Evolutionary conservation across 2,888 invertebrate species (phyloP).

Genomic region (Lagria hirta): DNA sequence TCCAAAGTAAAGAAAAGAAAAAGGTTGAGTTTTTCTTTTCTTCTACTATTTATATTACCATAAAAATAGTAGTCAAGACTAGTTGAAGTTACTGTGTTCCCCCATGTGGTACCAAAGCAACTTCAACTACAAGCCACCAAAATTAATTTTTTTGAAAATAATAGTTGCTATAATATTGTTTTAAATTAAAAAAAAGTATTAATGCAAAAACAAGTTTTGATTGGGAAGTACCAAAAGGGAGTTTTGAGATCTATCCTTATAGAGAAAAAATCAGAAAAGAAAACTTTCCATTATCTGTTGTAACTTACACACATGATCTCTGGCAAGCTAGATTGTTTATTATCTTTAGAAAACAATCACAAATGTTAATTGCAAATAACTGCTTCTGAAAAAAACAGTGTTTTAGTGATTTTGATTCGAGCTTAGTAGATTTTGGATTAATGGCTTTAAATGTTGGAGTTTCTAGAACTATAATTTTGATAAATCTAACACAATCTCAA

Average conservation of each 20-base stretch:
- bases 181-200: conserved; percentile 59
- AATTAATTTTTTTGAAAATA: conserved; percentile 36
- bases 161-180: conserved; percentile 53
- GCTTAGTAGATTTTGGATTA: conserved; percentile 40
- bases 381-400: too few relatives aligned
- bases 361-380: conserved; percentile 36
- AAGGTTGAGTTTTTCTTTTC: conserved; percentile 37
- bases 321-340: conserved; percentile 39
- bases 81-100: conserved; percentile 51
- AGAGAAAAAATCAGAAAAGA: conserved; percentile 58
- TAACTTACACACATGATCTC: conserved; percentile 48
- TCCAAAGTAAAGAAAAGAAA: conserved; percentile 30
- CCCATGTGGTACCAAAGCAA: conserved; percentile 50
- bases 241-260: conserved; percentile 58
- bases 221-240: conserved; percentile 56
- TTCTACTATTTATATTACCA: conserved; percentile 43
- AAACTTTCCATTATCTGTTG: conserved; percentile 55
- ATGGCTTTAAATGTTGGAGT: conserved; percentile 49
- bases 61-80: conserved; percentile 53
- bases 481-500: conserved; percentile 28
- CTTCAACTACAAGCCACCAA: conserved; percentile 4
- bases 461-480: conserved; percentile 30
- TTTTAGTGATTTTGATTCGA: conserved; percentile 28
- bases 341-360: conserved; percentile 47
- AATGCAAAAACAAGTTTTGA: conserved; percentile 57